phyloP scores from a whole-genome alignment of 2,888 invertebrate genomes.

The Cistogaster globosa region DNA sequence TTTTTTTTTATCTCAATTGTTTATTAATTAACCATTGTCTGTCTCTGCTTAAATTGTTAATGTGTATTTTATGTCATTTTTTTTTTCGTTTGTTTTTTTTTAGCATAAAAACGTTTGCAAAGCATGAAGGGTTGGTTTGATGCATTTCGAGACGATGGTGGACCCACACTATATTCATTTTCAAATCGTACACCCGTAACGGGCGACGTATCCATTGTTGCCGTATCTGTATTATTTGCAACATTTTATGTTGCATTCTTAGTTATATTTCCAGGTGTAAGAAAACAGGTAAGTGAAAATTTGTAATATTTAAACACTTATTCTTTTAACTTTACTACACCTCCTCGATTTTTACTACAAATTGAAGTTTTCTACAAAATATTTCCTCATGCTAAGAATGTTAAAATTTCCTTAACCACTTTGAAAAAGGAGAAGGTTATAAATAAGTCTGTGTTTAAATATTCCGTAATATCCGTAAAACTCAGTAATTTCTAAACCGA shows the following conservation, averaged over 20 bases:
- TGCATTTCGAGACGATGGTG: slow-evolving; percentile 97
- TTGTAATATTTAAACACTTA: neutral
- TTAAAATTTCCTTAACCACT: too few relatives aligned
- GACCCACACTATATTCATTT: slow-evolving; percentile 97
- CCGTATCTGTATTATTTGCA: slow-evolving; percentile 92
- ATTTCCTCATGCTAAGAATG: too few relatives aligned
- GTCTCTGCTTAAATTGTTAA: slow-evolving; percentile 31
- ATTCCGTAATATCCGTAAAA: too few relatives aligned
- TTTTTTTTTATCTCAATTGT: neutral
- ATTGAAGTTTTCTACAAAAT: too few relatives aligned
- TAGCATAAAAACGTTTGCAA: slow-evolving; percentile 77
- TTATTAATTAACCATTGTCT: slow-evolving; percentile 25
- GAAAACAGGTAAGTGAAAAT: slow-evolving; percentile 90
- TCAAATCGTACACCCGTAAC: slow-evolving; percentile 97
- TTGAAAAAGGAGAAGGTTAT: too few relatives aligned
- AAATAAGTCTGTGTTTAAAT: too few relatives aligned
- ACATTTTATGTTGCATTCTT: slow-evolving; percentile 97
- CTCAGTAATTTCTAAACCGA: too few relatives aligned
- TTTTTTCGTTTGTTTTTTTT: slow-evolving; percentile 48
- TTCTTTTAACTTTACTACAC: too few relatives aligned
- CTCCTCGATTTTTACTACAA: too few relatives aligned
- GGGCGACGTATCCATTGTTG: slow-evolving; percentile 94
- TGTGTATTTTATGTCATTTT: neutral
- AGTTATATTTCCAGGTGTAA: slow-evolving; percentile 96
- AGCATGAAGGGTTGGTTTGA: slow-evolving; percentile 98